These are phyloP conservation scores for Caenorhabditis sp. DNA, from an alignment of 2,888 invertebrate genomes.

Conservation along the genomic window DNA sequence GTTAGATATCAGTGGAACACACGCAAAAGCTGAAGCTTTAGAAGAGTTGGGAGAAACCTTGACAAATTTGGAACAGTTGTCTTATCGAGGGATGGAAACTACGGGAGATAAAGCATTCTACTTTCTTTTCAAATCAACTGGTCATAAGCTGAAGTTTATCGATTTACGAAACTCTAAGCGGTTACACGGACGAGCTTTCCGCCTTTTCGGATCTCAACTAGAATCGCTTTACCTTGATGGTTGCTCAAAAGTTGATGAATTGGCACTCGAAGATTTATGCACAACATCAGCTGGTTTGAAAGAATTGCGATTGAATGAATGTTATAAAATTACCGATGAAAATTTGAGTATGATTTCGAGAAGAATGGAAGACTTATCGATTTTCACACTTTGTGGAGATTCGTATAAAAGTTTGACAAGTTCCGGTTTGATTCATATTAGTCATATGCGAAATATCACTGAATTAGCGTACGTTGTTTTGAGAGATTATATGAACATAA, in stretches of 20 bases:
- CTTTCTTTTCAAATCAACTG: constrained; percentile 64
- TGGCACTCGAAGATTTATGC: constrained; percentile 69
- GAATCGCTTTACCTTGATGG: constrained; percentile 68
- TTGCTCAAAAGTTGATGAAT: constrained; percentile 60
- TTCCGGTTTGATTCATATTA: constrained; percentile 48
- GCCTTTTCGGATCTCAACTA: constrained; percentile 61
- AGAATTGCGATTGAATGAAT: constrained; percentile 63
- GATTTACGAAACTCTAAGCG: constrained; percentile 64
- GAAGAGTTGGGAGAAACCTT: constrained; percentile 61
- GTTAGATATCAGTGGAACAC: constrained; percentile 64
- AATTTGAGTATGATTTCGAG: constrained; percentile 66
- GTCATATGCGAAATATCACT: constrained; percentile 46
- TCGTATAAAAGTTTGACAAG: constrained; percentile 47
- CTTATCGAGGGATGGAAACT: constrained; percentile 65
- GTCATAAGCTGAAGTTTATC: constrained; percentile 54
- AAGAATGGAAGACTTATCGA: constrained; percentile 57
- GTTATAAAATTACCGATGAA: constrained; percentile 60
- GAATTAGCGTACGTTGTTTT: constrained; percentile 53
- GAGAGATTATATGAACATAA: too few relatives aligned
- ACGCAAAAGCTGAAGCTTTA: constrained; percentile 55
- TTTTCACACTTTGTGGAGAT: constrained; percentile 61
- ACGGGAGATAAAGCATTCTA: constrained; percentile 66
- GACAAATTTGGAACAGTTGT: constrained; percentile 45
- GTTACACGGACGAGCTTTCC: constrained; percentile 67
- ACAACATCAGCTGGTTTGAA: constrained; percentile 56